A percentile compares a stretch with the other conserved stretches of the same genome.
Evolutionary conservation across 2,888 invertebrate genomes (phyloP).

Genomic region (Athalia cordata): DNA sequence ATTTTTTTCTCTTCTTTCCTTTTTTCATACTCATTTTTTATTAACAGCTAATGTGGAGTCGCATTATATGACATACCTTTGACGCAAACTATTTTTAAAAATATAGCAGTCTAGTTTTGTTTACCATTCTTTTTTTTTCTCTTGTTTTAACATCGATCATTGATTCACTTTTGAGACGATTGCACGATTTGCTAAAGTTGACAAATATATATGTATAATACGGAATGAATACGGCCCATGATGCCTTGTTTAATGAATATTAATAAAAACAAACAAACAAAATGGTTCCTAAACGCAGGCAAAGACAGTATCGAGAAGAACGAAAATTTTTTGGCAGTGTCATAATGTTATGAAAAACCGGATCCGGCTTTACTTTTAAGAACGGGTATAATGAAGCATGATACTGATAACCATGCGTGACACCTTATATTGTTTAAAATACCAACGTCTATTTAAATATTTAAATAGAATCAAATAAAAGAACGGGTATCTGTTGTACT

Average conservation of each 20-base stretch:
- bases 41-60: too few species aligned
- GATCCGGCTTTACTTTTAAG: conserved; percentile 1
- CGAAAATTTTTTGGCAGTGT: too few species aligned
- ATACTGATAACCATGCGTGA: conserved; percentile 32
- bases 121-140: too few species aligned
- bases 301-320: conserved; percentile 5
- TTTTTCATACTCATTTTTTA: too few species aligned
- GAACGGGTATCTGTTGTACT: conserved; percentile 34
- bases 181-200: too few species aligned
- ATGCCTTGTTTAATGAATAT: conserved; percentile 16
- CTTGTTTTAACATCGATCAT: too few species aligned
- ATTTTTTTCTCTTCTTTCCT: too few species aligned
- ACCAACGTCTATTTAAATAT: not conserved
- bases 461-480: not conserved
- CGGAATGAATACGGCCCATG: not conserved
- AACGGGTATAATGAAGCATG: conserved; percentile 5
- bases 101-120: too few species aligned
- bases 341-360: not conserved
- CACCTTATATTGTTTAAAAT: not conserved
- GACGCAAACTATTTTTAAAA: too few species aligned
- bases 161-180: too few species aligned
- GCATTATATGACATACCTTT: too few species aligned
- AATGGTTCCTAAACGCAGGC: conserved; percentile 43
- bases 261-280: conserved; percentile 4
- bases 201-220: too few species aligned